Base-by-base conservation (phyloP, 2,113 vertebrate species). In the Dicaeum eximium region DNA sequence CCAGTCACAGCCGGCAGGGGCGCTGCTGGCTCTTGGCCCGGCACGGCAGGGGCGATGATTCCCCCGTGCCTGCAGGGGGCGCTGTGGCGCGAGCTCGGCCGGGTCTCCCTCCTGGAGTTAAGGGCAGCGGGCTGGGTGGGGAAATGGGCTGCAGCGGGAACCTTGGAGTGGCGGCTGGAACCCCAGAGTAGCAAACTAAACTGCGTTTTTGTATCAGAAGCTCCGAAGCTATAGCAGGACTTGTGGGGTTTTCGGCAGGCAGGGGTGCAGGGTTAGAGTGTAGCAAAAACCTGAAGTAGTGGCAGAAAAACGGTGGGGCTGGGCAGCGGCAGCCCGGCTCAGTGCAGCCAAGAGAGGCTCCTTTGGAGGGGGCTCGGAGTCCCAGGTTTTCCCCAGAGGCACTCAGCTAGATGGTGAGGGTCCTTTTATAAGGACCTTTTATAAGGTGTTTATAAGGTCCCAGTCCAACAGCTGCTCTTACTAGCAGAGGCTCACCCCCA, bases 71-170 rank as follows among this genome's bases (percentile, higher is more conserved):
- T 24, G 78, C 78, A 80, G 62, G 78, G 64, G 64, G 53, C 54
- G 35, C 65, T 45, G 48, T 37, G 48, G 31, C 23, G 12, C 4
- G 18, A 28, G 53, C 13, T 9, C 53, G 3, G 51, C 48, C 14
- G 11, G 3, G 2, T 9, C 12, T 23, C 33, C 75, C 33, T 45
- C 61, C 37, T 1, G 16, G 1, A 13, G 40, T 0, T 0, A 1
- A 35, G 35, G 61, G 61, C 48, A 12, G 48, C 1, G 18, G 14
- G 48, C 24, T 1, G 60, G 11, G 0, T 11, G 48, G 20, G 0
- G 24, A 3, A 2, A 16, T 2, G 70, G 31, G 18, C 40, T 35
- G 71, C 31, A 16, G 53, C 10, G 3, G 13, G 3, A 28, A 2
- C 15, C 12, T 22, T 0, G 3, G 31, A 15, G 48, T 2, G 2